Evolutionary conservation across 1,140 invertebrate genomes (phyloP).

Genomic region (Ectropis grisescens): DNA sequence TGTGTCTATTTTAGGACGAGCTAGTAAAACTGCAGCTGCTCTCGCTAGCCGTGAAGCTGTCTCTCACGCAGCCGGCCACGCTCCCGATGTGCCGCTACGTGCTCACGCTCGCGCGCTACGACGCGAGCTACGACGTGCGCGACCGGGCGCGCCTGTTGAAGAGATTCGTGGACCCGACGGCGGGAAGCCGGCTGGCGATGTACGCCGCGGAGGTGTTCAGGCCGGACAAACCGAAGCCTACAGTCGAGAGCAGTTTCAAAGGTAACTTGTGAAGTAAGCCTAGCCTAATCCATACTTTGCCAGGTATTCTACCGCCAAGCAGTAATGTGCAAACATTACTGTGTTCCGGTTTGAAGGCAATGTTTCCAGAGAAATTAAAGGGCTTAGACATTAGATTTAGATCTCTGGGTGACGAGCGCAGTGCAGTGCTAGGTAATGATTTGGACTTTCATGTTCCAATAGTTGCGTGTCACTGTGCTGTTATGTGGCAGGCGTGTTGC

Average conservation of each 20-base stretch:
- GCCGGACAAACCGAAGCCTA: constrained; percentile 92
- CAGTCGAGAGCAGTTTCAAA: constrained; percentile 77
- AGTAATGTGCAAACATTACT: too few relatives aligned
- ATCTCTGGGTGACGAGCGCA: too few relatives aligned
- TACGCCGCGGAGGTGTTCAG: constrained; percentile 90
- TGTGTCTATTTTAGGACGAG: too few relatives aligned
- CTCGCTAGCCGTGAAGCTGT: constrained; percentile 95
- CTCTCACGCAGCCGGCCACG: constrained; percentile 91
- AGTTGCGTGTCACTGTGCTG: too few relatives aligned
- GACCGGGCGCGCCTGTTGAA: constrained; percentile 92
- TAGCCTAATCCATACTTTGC: too few relatives aligned
- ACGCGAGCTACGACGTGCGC: constrained; percentile 97
- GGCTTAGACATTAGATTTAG: too few relatives aligned
- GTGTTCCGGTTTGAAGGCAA: too few relatives aligned
- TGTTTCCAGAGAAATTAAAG: too few relatives aligned
- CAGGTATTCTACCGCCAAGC: too few relatives aligned
- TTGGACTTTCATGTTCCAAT: too few relatives aligned
- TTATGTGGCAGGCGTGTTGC: too few relatives aligned
- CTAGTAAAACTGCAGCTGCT: constrained; percentile 97
- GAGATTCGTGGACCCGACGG: constrained; percentile 82
- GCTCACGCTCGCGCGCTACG: constrained; percentile 96
- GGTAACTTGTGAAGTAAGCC: constrained; percentile 33
- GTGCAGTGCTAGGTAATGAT: too few relatives aligned
- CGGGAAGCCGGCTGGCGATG: constrained; percentile 72
- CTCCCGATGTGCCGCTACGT: constrained; percentile 93